Base-by-base conservation (phyloP, 1,140 invertebrate genomes). In the Nasonia giraulti region DNA sequence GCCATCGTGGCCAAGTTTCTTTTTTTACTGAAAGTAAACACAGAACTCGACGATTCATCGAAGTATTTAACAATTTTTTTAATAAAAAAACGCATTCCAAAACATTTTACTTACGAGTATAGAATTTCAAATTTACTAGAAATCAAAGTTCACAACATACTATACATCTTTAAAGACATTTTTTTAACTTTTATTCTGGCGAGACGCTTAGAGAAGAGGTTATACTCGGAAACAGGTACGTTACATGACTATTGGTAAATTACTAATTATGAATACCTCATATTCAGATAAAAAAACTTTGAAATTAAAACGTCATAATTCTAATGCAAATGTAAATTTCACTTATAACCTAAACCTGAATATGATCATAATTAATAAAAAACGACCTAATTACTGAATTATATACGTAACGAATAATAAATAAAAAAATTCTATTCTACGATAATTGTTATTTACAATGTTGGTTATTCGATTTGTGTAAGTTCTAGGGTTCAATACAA, bases 381-480 rank as follows among this genome's bases (percentile, higher is more conserved):
- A 68, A 62, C 10, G 27, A n/a, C 27, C 55, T 55, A 66, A 20
- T 68, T 23, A 12, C 14, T 27, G 27, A 71, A 44, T 40, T 68
- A 80, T 40, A 66, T 73, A 37, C 33, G 33, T 37, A 81, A 81
- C 2, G 2, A 81, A 81, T 12, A n/a, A 37, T 37, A 69, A 62
- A 66, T 68, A 14, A n/a, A n/a, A 68, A 68, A 74, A 76, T 55
- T 75, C 47, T 76, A 68, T 11, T 31, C 44, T 47, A 31, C 10
- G 23, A 23, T 68, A n/a, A 77, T 83, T 83, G 33, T 20, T 84
- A 84, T 84, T 79, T 84, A 84, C 83, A 84, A 20, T 80, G 66
- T 27, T 83, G 55, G 12, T 79, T 73, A 79, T 71, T 69, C 27
- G 55, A 55, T 40, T n/a, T 44, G 14, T 50, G 55, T 80, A 37